These are phyloP conservation scores for Apolygus lucorum DNA, from an alignment of 1,140 invertebrate species.

Conservation along the genomic window DNA sequence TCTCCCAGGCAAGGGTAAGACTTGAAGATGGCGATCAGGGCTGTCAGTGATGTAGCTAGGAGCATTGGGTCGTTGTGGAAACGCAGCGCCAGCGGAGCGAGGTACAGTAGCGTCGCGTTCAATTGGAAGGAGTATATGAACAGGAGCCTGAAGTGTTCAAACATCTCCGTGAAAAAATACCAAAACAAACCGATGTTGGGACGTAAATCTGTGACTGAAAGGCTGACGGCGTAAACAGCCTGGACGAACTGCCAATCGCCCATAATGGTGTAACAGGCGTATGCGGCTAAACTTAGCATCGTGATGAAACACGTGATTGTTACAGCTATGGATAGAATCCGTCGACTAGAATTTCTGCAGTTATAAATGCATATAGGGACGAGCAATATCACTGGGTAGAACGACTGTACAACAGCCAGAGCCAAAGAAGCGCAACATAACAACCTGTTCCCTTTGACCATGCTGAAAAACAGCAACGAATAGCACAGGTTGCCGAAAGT, in stretches of 20 bases:
- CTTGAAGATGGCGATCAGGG: conserved; percentile 85
- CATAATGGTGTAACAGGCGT: conserved; percentile 40
- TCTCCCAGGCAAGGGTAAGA: conserved; percentile 95
- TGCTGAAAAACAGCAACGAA: conserved; percentile 56
- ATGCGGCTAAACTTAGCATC: conserved; percentile 36
- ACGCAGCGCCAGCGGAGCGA: conserved; percentile 76
- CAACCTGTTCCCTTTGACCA: conserved; percentile 52
- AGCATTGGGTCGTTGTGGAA: conserved; percentile 81
- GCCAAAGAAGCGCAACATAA: conserved; percentile 58
- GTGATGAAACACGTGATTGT: conserved; percentile 34
- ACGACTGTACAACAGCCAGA: conserved; percentile 66
- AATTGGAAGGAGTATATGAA: conserved; percentile 97
- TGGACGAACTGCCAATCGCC: conserved; percentile 63
- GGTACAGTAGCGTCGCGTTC: conserved; percentile 83
- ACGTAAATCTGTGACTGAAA: conserved; percentile 82
- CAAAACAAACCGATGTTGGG: conserved; percentile 98
- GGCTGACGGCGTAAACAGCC: conserved; percentile 76
- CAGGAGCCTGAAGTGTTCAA: conserved; percentile 92
- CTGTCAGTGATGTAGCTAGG: conserved; percentile 71
- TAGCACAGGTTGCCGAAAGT: conserved; percentile 80
- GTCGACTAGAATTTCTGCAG: conserved; percentile 16
- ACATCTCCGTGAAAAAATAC: conserved; percentile 99
- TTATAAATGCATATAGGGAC: conserved; percentile 52
- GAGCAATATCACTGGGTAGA: conserved; percentile 78
- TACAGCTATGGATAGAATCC: not conserved